These are phyloP conservation scores for Pardosa pseudoannulata DNA, from an alignment of 2,888 invertebrate species.

Conservation along the genomic window DNA sequence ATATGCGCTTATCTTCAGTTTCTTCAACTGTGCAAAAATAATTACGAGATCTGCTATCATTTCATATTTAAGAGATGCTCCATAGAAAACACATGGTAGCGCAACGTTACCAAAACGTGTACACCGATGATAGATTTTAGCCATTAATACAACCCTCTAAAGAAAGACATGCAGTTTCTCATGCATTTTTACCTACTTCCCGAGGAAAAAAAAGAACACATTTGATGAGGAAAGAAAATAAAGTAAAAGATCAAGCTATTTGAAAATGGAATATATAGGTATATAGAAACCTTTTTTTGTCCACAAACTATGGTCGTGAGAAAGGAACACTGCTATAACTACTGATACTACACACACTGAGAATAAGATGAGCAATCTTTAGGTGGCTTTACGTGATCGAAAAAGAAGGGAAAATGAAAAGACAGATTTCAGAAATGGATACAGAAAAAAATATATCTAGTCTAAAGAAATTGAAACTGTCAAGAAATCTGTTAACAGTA, in stretches of 20 bases:
- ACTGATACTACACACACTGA: not conserved
- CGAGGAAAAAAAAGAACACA: not conserved
- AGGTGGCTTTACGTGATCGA: constrained; percentile 3
- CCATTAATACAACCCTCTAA: constrained; percentile 42
- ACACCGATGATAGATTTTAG: constrained; percentile 34
- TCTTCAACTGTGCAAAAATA: too few species aligned
- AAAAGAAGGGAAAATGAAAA: not conserved
- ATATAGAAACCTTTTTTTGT: constrained; percentile 16
- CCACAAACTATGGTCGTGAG: constrained; percentile 18
- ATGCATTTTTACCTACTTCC: constrained; percentile 19
- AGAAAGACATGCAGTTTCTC: not conserved
- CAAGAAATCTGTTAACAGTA: not conserved
- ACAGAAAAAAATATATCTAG: constrained; percentile 10
- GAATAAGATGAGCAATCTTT: constrained; percentile 25
- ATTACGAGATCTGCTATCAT: too few species aligned
- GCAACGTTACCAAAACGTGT: not conserved
- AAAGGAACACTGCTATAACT: constrained; percentile 26
- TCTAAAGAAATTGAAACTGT: constrained; percentile 7
- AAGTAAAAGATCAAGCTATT: constrained; percentile 9
- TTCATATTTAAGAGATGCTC: too few species aligned
- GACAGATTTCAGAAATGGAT: not conserved
- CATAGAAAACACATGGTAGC: too few species aligned
- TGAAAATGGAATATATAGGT: constrained; percentile 8
- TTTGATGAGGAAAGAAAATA: constrained; percentile 25
- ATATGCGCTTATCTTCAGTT: too few species aligned